Evolutionary conservation across 2,888 invertebrate species (phyloP).

Genomic region (Cheilosia pagana): DNA sequence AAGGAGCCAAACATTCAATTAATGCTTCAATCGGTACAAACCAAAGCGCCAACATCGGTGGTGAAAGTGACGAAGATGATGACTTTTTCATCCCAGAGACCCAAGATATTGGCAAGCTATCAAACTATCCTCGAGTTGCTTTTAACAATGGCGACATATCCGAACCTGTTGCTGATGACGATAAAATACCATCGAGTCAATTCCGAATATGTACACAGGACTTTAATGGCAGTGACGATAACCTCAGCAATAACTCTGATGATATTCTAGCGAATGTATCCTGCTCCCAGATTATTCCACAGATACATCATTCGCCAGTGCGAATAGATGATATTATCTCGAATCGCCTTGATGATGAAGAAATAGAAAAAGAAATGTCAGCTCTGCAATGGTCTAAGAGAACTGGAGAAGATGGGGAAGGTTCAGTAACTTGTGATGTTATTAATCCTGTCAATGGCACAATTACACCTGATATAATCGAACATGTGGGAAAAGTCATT

Average conservation of each 20-base stretch:
- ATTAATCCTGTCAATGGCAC: conserved; percentile 3
- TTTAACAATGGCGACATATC: conserved; percentile 30
- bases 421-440: conserved; percentile 28
- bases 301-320: conserved; percentile 32
- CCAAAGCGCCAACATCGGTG: conserved; percentile 21
- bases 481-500: not conserved
- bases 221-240: conserved; percentile 75
- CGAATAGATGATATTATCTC: conserved; percentile 25
- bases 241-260: conserved; percentile 61
- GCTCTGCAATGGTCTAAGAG: conserved; percentile 37
- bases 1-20: not conserved
- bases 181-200: conserved; percentile 68
- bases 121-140: conserved; percentile 49
- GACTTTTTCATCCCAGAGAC: conserved; percentile 79
- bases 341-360: not conserved
- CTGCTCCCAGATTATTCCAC: conserved; percentile 46
- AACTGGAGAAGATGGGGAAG: conserved; percentile 6
- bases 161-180: conserved; percentile 18
- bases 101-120: conserved; percentile 74
- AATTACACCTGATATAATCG: conserved; percentile 25
- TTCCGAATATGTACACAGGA: conserved; percentile 78
- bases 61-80: conserved; percentile 63
- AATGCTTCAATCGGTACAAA: conserved; percentile 37
- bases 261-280: conserved; percentile 56
- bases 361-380: conserved; percentile 51